A percentile compares a stretch with the other conserved stretches of the same genome.
Evolutionary conservation across 1,140 invertebrate genomes (phyloP).

Genomic region (Mactra quadrangularis): DNA sequence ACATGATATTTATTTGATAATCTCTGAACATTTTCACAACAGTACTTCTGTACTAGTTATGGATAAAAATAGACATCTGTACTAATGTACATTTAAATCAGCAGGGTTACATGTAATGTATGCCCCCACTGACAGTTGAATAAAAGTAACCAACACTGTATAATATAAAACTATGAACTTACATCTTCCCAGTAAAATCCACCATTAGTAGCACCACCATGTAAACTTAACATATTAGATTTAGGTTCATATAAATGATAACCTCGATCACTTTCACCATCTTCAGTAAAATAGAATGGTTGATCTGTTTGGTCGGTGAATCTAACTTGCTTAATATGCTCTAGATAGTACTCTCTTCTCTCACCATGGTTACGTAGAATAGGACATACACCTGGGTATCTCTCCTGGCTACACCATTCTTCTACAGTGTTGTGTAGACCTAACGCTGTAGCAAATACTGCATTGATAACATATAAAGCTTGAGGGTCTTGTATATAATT

Average conservation of each 20-base stretch:
- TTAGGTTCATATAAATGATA: conserved; percentile 79
- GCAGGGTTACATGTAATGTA: too few relatives aligned
- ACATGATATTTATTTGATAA: too few relatives aligned
- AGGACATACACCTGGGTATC: conserved; percentile 68
- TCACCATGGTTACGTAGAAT: conserved; percentile 74
- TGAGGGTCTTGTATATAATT: conserved; percentile 81
- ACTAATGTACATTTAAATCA: too few relatives aligned
- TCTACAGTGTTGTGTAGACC: conserved; percentile 74
- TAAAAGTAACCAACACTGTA: too few relatives aligned
- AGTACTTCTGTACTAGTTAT: too few relatives aligned
- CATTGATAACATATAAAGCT: conserved; percentile 80
- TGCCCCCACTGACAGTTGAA: too few relatives aligned
- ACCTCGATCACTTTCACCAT: conserved; percentile 79
- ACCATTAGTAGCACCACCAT: background rate
- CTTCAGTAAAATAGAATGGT: conserved; percentile 76
- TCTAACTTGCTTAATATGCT: conserved; percentile 68
- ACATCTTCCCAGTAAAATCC: conserved; percentile 73
- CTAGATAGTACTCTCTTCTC: conserved; percentile 70
- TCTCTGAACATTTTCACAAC: too few relatives aligned
- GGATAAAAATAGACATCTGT: too few relatives aligned
- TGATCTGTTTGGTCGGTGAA: conserved; percentile 79
- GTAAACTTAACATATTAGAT: conserved; percentile 26
- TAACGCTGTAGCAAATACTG: conserved; percentile 78
- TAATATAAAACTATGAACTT: too few relatives aligned
- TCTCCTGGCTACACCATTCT: conserved; percentile 63